These are phyloP conservation scores for Vanessa atalanta DNA, from an alignment of 1,140 invertebrate genomes.

Conservation along the genomic window DNA sequence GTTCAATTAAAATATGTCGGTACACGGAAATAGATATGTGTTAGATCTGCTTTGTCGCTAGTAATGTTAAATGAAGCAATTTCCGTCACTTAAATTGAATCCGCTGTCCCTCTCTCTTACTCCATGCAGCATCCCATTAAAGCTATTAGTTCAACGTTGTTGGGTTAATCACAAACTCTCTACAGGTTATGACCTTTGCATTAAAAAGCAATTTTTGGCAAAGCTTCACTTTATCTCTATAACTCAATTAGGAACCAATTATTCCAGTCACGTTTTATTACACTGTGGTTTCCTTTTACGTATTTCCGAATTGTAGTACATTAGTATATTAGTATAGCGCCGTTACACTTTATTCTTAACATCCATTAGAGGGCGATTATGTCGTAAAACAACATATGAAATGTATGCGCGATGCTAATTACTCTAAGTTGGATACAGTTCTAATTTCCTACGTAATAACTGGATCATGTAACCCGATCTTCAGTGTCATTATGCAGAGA, in stretches of 20 bases:
- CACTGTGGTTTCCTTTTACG: constrained; percentile 8
- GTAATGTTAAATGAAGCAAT: constrained; percentile 63
- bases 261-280: constrained; percentile 18
- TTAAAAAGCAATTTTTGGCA: constrained; percentile 18
- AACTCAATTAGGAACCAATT: constrained; percentile 26
- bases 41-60: constrained; percentile 51
- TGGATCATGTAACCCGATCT: constrained; percentile 43
- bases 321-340: constrained; percentile 18
- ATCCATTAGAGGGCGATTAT: constrained; percentile 19
- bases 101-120: constrained; percentile 36
- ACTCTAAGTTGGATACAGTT: constrained; percentile 36
- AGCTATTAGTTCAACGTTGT: constrained; percentile 40
- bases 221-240: constrained; percentile 12
- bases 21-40: constrained; percentile 17
- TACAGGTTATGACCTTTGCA: constrained; percentile 21
- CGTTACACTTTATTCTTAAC: constrained; percentile 16
- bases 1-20: too few relatives aligned
- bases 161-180: constrained; percentile 33
- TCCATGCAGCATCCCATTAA: constrained; percentile 46
- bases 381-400: constrained; percentile 12
- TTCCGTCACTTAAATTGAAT: constrained; percentile 62
- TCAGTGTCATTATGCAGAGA: constrained; percentile 45
- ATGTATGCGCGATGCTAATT: constrained; percentile 36
- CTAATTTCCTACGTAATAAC: constrained; percentile 38
- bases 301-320: constrained; percentile 12